These are phyloP conservation scores for Atrina japonica DNA, from an alignment of 2,888 invertebrate genomes.

Conservation along the genomic window DNA sequence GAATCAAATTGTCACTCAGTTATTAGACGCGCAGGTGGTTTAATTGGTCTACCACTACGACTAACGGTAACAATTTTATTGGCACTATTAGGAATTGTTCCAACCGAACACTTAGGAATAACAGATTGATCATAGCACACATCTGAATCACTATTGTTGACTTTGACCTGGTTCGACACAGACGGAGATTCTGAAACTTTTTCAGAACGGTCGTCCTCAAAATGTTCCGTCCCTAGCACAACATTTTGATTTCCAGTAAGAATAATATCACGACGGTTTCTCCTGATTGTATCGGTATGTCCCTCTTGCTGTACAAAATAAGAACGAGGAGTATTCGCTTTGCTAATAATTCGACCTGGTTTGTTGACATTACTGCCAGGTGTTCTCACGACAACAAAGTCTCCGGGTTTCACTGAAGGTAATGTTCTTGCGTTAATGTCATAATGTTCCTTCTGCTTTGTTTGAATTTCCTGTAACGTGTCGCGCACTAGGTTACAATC, in stretches of 20 bases:
- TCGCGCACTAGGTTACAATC: not conserved
- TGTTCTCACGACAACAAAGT: slow-evolving; percentile 5
- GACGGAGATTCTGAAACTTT: too few relatives aligned
- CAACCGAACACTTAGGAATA: too few relatives aligned
- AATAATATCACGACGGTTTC: not conserved
- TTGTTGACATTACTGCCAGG: not conserved
- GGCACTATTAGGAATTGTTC: too few relatives aligned
- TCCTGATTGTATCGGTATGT: not conserved
- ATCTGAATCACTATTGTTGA: too few relatives aligned
- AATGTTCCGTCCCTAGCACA: not conserved
- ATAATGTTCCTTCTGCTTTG: slow-evolving; percentile 18
- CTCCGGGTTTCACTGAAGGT: slow-evolving; percentile 16
- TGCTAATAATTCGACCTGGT: slow-evolving; percentile 1
- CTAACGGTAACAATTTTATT: too few relatives aligned
- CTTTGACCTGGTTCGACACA: too few relatives aligned
- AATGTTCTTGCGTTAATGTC: slow-evolving; percentile 19
- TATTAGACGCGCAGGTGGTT: slow-evolving; percentile 7
- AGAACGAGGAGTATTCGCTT: slow-evolving; percentile 11
- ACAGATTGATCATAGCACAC: too few relatives aligned
- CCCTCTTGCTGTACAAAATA: slow-evolving; percentile 6
- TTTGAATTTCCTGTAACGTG: not conserved
- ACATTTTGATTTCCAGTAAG: not conserved
- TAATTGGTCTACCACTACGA: not conserved
- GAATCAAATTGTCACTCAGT: slow-evolving; percentile 5
- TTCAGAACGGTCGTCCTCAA: too few relatives aligned